phyloP scores from a whole-genome alignment of 35 echinoderm and acorn worm species.

The Lytechinus variegatus region DNA sequence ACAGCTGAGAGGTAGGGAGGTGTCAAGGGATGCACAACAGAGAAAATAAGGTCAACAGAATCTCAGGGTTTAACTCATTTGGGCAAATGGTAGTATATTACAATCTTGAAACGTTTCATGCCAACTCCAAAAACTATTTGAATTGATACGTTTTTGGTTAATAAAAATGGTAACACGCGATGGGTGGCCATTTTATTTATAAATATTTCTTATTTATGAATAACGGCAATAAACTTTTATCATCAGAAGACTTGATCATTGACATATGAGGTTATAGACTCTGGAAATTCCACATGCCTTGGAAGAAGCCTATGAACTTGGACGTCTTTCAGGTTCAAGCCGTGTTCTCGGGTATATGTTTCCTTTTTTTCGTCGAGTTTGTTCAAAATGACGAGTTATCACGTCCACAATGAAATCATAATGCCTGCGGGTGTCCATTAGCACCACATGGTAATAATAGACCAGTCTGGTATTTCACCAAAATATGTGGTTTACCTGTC shows the following conservation, averaged over 20 bases:
- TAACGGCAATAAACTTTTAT: too few relatives aligned
- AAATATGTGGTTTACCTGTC: constrained; percentile 36
- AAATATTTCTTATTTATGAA: too few relatives aligned
- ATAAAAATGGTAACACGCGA: too few relatives aligned
- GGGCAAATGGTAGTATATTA: neutral
- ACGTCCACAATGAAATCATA: constrained; percentile 30
- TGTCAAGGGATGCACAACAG: neutral
- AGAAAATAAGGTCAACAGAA: neutral
- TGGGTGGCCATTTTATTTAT: too few relatives aligned
- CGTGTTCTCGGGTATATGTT: neutral
- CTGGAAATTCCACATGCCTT: neutral
- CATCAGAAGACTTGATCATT: too few relatives aligned
- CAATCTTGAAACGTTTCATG: neutral
- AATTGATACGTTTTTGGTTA: too few relatives aligned
- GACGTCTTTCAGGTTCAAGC: neutral
- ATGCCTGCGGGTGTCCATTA: constrained; percentile 26
- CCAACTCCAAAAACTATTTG: neutral
- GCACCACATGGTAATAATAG: constrained; percentile 36
- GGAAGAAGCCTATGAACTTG: constrained; percentile 1
- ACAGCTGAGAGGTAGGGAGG: neutral
- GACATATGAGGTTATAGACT: neutral
- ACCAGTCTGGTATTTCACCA: neutral
- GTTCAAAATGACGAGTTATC: constrained; percentile 29
- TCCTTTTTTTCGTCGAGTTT: neutral
- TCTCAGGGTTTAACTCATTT: neutral